These are phyloP conservation scores for Agelaius phoeniceus DNA, from an alignment of 2,113 vertebrate species.

Conservation along the genomic window DNA sequence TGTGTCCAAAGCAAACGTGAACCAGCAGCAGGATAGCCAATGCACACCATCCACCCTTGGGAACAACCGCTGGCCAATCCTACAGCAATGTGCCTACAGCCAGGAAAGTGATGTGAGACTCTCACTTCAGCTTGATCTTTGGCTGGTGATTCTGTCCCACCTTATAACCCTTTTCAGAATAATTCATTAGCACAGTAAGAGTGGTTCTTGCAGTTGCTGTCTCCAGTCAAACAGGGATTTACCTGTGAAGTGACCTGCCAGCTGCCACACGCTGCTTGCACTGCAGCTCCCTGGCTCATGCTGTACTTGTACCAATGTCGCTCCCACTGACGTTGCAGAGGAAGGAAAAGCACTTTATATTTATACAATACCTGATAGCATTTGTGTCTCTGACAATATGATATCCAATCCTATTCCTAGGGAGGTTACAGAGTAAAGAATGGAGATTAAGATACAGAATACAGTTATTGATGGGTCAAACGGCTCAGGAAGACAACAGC, in stretches of 20 bases:
- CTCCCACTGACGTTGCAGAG: not conserved
- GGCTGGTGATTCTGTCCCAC: not conserved
- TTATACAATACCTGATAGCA: not conserved
- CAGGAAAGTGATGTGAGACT: not conserved
- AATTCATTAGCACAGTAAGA: not conserved
- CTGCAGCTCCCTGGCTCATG: not conserved
- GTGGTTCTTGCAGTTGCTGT: not conserved
- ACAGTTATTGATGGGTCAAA: not conserved
- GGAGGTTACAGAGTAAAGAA: not conserved
- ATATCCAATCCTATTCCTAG: not conserved
- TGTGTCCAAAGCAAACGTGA: fast-evolving
- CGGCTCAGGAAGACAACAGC: not conserved
- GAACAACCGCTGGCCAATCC: fast-evolving
- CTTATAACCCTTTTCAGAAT: not conserved
- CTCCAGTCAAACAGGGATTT: not conserved
- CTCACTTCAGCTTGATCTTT: not conserved
- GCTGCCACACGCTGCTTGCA: not conserved
- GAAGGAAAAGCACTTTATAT: not conserved
- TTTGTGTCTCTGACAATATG: not conserved
- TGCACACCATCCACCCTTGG: fast-evolving
- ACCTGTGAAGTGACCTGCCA: not conserved
- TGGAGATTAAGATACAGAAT: not conserved
- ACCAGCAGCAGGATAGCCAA: not conserved
- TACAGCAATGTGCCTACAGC: fast-evolving
- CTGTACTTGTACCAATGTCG: not conserved